phyloP scores from a whole-genome alignment of 2,113 vertebrate genomes.

The Tautogolabrus adspersus region DNA sequence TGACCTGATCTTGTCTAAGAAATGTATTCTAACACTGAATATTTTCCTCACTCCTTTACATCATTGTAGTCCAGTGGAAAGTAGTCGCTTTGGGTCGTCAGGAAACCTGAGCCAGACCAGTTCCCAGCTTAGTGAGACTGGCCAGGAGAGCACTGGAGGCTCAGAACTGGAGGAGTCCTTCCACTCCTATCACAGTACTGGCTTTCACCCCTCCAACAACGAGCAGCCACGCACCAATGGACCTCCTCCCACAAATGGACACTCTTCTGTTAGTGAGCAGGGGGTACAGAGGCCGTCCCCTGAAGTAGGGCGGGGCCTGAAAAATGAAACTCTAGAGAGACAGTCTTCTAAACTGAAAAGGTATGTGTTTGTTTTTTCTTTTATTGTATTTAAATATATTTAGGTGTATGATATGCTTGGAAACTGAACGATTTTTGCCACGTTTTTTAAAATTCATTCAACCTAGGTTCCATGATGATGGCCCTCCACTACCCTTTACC shows the following conservation, averaged over 20 bases:
- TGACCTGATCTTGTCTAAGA: too few relatives aligned
- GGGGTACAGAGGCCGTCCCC: constrained; percentile 74
- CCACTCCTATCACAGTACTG: constrained; percentile 84
- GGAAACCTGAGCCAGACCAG: constrained; percentile 96
- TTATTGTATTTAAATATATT: not conserved
- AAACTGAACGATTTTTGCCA: not conserved
- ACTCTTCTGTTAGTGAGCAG: constrained; percentile 63
- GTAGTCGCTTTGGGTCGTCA: constrained; percentile 94
- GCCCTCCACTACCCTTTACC: constrained; percentile 85
- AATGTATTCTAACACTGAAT: constrained; percentile 28
- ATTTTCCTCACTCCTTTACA: constrained; percentile 46
- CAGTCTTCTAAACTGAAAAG: constrained; percentile 67
- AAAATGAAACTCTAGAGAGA: constrained; percentile 67
- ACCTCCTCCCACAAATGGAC: constrained; percentile 80
- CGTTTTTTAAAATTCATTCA: constrained; percentile 13
- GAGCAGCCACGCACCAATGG: constrained; percentile 67
- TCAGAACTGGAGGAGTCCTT: constrained; percentile 87
- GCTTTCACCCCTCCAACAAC: constrained; percentile 80
- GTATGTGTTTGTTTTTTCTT: constrained; percentile 39
- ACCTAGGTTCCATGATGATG: constrained; percentile 81
- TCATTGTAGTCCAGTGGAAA: constrained; percentile 90
- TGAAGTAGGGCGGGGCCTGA: constrained; percentile 56
- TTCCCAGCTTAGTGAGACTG: constrained; percentile 93
- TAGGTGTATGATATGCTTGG: not conserved
- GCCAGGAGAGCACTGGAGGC: constrained; percentile 87